Conservation (phyloP, 2,888 invertebrate genomes). For the Pantelozetes paolii region DNA sequence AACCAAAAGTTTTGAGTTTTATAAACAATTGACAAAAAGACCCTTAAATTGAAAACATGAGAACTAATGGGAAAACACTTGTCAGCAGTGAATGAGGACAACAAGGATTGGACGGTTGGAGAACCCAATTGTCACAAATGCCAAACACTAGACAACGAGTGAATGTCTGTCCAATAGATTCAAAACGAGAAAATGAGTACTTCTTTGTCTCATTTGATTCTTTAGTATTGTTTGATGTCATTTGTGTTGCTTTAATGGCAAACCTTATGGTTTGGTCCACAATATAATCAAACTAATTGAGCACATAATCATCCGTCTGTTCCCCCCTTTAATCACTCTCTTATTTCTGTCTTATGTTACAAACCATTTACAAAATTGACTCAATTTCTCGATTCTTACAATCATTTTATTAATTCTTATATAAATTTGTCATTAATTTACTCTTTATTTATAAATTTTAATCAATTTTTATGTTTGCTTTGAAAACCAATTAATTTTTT, state of each 20-base stretch:
- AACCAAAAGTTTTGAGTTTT: too few relatives aligned
- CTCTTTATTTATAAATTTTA: too few relatives aligned
- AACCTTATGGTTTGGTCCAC: slow-evolving; percentile 17
- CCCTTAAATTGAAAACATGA: too few relatives aligned
- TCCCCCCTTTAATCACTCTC: slow-evolving; percentile 9
- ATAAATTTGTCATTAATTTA: too few relatives aligned
- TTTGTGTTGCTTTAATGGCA: slow-evolving; percentile 23
- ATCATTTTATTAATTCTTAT: background rate
- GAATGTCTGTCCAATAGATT: background rate
- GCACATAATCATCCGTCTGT: slow-evolving; percentile 4
- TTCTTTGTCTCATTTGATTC: background rate
- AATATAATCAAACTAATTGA: slow-evolving; percentile 30
- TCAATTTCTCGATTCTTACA: slow-evolving; percentile 7
- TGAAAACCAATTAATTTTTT: too few relatives aligned
- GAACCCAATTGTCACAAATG: background rate
- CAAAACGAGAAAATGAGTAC: slow-evolving; percentile 16
- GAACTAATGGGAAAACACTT: slow-evolving; percentile 18
- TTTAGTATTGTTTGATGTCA: background rate
- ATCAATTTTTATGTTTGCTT: too few relatives aligned
- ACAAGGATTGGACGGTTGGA: background rate
- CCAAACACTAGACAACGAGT: slow-evolving; percentile 8
- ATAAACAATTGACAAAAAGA: too few relatives aligned
- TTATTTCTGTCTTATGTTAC: background rate
- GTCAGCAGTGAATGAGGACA: background rate
- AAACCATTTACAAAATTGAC: slow-evolving; percentile 22